Evolutionary conservation across 2,113 vertebrate species (phyloP).

Genomic region (Carettochelys insculpta): DNA sequence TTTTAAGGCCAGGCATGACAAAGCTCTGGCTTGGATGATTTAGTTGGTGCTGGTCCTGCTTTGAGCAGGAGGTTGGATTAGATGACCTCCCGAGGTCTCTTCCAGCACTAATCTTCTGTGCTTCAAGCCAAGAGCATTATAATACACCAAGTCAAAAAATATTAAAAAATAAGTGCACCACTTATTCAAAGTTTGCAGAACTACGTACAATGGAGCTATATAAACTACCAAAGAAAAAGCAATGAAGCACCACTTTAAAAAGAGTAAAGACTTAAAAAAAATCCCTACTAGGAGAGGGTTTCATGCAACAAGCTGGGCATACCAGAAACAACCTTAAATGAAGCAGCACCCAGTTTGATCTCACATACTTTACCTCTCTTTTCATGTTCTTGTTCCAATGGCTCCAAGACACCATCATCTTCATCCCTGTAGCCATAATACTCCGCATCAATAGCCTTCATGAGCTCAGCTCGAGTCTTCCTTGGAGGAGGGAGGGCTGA

Average conservation of each 20-base stretch:
- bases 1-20: too few relatives aligned
- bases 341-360: background rate
- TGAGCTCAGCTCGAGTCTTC: constrained; percentile 92
- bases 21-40: too few relatives aligned
- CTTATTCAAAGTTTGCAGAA: background rate
- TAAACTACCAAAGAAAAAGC: background rate
- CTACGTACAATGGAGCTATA: background rate
- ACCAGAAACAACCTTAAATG: background rate
- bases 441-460: constrained; percentile 96
- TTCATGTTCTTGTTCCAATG: constrained; percentile 90
- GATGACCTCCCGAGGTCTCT: too few relatives aligned
- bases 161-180: background rate
- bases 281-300: background rate
- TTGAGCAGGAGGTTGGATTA: too few relatives aligned
- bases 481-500: constrained; percentile 88
- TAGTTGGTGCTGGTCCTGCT: too few relatives aligned
- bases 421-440: constrained; percentile 97
- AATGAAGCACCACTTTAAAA: background rate
- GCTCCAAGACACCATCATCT: constrained; percentile 93
- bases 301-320: background rate
- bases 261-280: background rate
- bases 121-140: background rate
- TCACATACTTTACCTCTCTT: constrained; percentile 84
- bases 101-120: too few relatives aligned
- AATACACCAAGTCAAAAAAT: background rate